Percentiles rank a stretch among this genome's conserved stretches.
phyloP scores from a whole-genome alignment of 2,113 vertebrate species.

The Anolis sagrei region DNA sequence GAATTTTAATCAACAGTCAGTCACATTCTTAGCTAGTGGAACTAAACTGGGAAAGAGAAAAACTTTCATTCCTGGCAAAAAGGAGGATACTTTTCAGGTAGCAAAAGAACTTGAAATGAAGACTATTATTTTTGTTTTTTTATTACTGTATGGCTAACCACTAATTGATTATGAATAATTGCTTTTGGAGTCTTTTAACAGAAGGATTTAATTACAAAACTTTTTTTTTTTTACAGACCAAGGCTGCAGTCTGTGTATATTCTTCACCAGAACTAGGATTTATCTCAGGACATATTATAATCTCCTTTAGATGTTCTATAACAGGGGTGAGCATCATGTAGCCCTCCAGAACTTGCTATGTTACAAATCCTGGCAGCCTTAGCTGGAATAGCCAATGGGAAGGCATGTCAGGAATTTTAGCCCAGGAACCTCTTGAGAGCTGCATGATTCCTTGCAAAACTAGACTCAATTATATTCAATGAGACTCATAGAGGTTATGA shows the following conservation, averaged over 20 bases:
- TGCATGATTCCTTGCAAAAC: too few species aligned
- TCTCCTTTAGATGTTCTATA: too few species aligned
- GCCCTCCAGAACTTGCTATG: too few species aligned
- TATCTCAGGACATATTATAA: too few species aligned
- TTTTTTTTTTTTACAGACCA: background rate
- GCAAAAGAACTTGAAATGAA: background rate
- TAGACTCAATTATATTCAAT: too few species aligned
- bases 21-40: background rate
- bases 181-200: background rate
- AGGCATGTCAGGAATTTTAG: too few species aligned
- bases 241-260: background rate
- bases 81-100: background rate
- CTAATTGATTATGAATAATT: background rate
- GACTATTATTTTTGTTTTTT: background rate
- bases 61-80: background rate
- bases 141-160: background rate
- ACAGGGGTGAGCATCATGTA: too few species aligned
- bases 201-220: background rate
- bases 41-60: background rate
- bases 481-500: too few species aligned
- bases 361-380: too few species aligned
- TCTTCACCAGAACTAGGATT: background rate
- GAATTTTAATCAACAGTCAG: background rate
- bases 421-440: too few species aligned
- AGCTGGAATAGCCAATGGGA: too few species aligned